Percentiles rank a stretch among this genome's conserved stretches.
phyloP scores from a whole-genome alignment of 2,113 vertebrate genomes.

The Euleptes europaea region DNA sequence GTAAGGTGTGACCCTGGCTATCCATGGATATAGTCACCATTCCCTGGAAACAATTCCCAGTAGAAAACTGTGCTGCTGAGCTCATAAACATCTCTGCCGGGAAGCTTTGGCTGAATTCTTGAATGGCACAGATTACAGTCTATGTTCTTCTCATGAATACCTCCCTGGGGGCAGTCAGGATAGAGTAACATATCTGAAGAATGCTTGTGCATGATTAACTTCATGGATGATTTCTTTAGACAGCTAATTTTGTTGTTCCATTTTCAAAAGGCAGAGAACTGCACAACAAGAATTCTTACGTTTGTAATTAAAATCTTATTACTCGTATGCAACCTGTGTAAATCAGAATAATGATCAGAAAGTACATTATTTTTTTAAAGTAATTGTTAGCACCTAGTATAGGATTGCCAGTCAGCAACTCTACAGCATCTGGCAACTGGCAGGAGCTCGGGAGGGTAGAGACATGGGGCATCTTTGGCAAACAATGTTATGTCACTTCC shows the following conservation, averaged over 20 bases:
- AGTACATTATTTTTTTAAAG: too few relatives aligned
- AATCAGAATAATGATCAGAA: too few relatives aligned
- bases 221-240: not conserved
- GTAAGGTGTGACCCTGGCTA: not conserved
- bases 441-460: too few relatives aligned
- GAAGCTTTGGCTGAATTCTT: not conserved
- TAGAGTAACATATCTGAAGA: not conserved
- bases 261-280: not conserved
- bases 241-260: not conserved
- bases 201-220: not conserved
- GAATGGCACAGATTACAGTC: not conserved
- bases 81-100: too few relatives aligned
- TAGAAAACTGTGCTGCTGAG: not conserved
- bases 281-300: not conserved
- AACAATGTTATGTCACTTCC: too few relatives aligned
- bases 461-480: too few relatives aligned
- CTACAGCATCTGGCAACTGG: too few relatives aligned
- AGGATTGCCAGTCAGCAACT: too few relatives aligned
- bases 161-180: not conserved
- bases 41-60: not conserved
- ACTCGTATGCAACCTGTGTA: too few relatives aligned
- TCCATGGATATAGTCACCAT: not conserved
- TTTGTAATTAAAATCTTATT: not conserved
- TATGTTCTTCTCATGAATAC: not conserved
- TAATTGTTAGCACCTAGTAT: too few relatives aligned